Base-by-base conservation (phyloP, 1,140 invertebrate species). In the Drosophila nigromelanica region DNA sequence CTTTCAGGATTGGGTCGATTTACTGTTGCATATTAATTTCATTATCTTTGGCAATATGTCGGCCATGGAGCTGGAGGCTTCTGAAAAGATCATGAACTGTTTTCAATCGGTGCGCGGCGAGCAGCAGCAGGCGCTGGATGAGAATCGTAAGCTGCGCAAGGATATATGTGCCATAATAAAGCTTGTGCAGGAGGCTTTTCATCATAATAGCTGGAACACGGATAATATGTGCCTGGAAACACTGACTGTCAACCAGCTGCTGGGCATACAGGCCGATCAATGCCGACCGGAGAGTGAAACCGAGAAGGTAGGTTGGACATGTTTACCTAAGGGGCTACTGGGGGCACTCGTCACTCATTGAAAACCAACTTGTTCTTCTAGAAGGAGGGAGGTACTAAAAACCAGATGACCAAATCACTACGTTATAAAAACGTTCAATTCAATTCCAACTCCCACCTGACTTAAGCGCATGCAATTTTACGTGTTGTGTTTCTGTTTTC, bases 1-100 rank as follows among this genome's bases (percentile, higher is more conserved):
- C 1, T 90, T 63, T 33, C 81, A 91, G 18, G 90, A 91, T 56
- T 91, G 90, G 90, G 81, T 91, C 12, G 79, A 90, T 37, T 54
- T 85, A 6, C 51, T 91, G 33, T 60, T 90, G 3, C 64, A 81
- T 14, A 67, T 89, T 0, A 91, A 90, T 55, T 64, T 59, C 15
- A 35, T 70, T 0, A 55, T 89, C 3, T 63, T 91, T 27, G 56
- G 51, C 30, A 86, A 91, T 48, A 76, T 90, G 52, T 48, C 73
- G 3, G 61, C 66, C 3, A n/a, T 91, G 27, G 90, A 91, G 48
- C 35, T 56, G 7, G 85, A 90, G 45, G 64, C 85, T 0, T 72
- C 63, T 27, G 27, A 60, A n/a, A 77, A 80, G 58, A 74, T 89
- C 8, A 50, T 67, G 10, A n/a, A 47, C 5, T 80, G 69, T 11